Evolutionary conservation across 2,888 invertebrate species (phyloP), one percentile per base, ranked within the genome.

Genomic region (Eupithecia tripunctaria): DNA sequence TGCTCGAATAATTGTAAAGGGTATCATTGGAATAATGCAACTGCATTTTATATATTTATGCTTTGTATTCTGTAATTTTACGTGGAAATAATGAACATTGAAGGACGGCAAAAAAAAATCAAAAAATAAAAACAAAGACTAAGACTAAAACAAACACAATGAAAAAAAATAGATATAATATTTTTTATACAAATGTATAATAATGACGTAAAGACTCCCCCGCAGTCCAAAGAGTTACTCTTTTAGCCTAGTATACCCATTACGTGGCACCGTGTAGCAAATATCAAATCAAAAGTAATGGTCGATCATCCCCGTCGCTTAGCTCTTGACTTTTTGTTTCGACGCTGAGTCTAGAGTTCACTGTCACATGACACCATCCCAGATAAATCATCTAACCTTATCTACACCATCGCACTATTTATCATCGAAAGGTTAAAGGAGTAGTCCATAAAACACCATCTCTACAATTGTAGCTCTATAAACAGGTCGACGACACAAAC

Each of bases 401-500:
- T 76, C 74, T 70, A 51, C 59, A 43, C 41, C 47, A 74, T 68
- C 72, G 41, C 63, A 68, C 70, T 63, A 29, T 79, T 75, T 77
- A 76, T 77, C 77, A 77, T 68, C 56, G 36, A 73, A 75, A 76
- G 77, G 79, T 76, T 73, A 74, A 74, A 76, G 73, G 68, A 70
- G 38, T 65, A 43, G 27, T 60, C 71, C 63, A 70, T 70, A 76
- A 76, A 79, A 75, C 75, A 72, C 73, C 70, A 32, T 60, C 72
- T 69, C 71, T 69, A 75, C 73, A 73, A 70, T 70, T 73, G 69
- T 67, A 76, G 63, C 74, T 27, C 72, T 67, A 73, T 72, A 82
- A 82, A 76, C 74, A 77, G 82, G 80, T 82, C 82, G 81, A 84
- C 83, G 87, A 87, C 87, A 86, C 84, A 81, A 84, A 82, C 82